Base-by-base conservation (phyloP, 2,888 invertebrate species). In the Nephrotoma appendiculata region DNA sequence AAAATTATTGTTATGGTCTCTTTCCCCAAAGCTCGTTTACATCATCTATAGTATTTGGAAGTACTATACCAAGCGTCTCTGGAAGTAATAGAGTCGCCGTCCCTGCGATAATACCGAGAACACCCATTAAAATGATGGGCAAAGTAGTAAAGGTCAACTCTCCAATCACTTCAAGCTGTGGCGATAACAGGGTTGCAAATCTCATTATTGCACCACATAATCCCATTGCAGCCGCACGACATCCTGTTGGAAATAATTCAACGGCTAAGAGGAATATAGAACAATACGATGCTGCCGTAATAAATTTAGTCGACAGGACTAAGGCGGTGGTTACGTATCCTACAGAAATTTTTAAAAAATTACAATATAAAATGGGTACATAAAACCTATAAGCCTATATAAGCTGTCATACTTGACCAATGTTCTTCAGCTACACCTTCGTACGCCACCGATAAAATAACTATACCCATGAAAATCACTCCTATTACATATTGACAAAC, bases 141-240 rank as follows among this genome's bases (percentile, higher is more conserved):
- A 89, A 86, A 11, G 86, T 88, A 31, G 86, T 6, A 42, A 86
- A 0, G 88, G 88, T 45, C 7, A 11, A 83, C 43, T 86, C 86
- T n/a, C 83, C 41, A 41, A 90, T 87, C 48, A 89, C 88, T 88
- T 91, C 88, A 52, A 91, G 88, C 88, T 92, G 91, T 11, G 92
- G 92, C 31, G 92, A 92, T 41, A 92, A 89, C 48, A 93, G 90
- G 86, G 91, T 92, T 0, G 93, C 93, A 12, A 92, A 89, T 87
- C 92, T 90, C 5, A 92, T 92, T 88, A 92, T 91, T 89, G 92
- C 91, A 1, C 92, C 91, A 89, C 93, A 93, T 11, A 92, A 88
- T 43, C 93, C 93, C 48, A 92, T 88, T 84, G 90, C 91, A 52
- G 90, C 89, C 6, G 90, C 91, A 71, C 92, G 90, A 83, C 90